These are phyloP conservation scores for Platycnemis pennipes DNA, from an alignment of 2,888 invertebrate genomes.

Conservation along the genomic window DNA sequence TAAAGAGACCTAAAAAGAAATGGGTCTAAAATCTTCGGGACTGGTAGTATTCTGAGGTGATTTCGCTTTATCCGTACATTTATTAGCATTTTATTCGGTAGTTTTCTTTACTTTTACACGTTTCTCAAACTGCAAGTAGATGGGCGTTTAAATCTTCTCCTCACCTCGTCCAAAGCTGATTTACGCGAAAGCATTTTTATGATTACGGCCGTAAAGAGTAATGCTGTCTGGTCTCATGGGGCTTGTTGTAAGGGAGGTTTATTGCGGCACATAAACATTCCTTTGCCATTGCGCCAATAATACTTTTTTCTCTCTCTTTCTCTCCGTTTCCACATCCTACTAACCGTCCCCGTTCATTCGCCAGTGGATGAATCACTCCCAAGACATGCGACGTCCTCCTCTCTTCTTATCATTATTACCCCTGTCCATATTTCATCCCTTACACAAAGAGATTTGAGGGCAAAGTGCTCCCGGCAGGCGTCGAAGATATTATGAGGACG, in stretches of 20 bases:
- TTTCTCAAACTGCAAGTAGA: background rate
- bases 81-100: too few species aligned
- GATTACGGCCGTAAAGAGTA: background rate
- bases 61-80: too few species aligned
- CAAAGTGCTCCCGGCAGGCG: constrained; percentile 27
- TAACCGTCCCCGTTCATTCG: background rate
- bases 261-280: background rate
- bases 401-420: background rate
- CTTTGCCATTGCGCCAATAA: background rate
- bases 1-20: too few species aligned
- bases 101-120: too few species aligned
- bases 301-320: background rate
- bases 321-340: background rate
- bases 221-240: background rate
- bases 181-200: background rate
- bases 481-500: constrained; percentile 25
- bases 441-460: background rate
- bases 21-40: too few species aligned
- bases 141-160: background rate
- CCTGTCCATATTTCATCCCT: background rate
- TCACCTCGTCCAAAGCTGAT: background rate
- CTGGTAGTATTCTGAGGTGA: too few species aligned
- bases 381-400: background rate
- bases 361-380: constrained; percentile 1
- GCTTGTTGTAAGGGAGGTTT: background rate